Conservation (phyloP, 2,113 vertebrate genomes). For the Clarias magur region DNA sequence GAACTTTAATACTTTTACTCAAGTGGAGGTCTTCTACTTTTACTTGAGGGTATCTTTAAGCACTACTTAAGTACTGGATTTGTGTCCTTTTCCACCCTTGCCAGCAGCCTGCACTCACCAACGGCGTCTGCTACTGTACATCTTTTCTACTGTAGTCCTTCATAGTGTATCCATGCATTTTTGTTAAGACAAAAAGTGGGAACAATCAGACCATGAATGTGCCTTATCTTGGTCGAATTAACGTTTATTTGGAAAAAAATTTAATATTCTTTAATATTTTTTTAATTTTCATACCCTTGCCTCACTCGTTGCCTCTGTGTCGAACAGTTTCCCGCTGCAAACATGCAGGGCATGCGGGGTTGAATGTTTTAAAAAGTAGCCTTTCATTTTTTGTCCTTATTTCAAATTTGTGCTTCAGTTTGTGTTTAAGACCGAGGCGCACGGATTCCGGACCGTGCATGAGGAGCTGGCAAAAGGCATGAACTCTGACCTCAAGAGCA, state of each 20-base stretch:
- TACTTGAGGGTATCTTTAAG: too few relatives aligned
- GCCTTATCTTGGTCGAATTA: not conserved
- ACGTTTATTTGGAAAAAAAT: not conserved
- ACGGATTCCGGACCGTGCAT: conserved; percentile 87
- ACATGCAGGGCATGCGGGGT: not conserved
- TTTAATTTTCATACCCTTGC: not conserved
- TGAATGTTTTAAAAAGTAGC: not conserved
- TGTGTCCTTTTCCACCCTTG: too few relatives aligned
- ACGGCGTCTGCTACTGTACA: not conserved
- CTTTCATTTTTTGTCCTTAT: not conserved
- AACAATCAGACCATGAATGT: not conserved
- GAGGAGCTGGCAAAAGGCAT: conserved; percentile 89
- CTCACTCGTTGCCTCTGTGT: not conserved
- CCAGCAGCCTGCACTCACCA: not conserved
- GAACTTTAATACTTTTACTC: too few relatives aligned
- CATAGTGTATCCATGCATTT: not conserved
- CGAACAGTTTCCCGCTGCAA: not conserved
- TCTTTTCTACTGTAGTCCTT: not conserved
- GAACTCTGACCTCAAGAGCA: conserved; percentile 88
- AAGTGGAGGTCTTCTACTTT: too few relatives aligned
- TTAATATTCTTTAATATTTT: too few relatives aligned
- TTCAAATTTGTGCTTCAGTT: conserved; percentile 70
- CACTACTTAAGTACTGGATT: too few relatives aligned
- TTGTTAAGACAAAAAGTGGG: not conserved
- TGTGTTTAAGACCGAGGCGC: conserved; percentile 86